Evolutionary conservation across 1,140 invertebrate genomes (phyloP), one percentile per base, ranked within the genome.

Genomic region (Trichonephila clavata): DNA sequence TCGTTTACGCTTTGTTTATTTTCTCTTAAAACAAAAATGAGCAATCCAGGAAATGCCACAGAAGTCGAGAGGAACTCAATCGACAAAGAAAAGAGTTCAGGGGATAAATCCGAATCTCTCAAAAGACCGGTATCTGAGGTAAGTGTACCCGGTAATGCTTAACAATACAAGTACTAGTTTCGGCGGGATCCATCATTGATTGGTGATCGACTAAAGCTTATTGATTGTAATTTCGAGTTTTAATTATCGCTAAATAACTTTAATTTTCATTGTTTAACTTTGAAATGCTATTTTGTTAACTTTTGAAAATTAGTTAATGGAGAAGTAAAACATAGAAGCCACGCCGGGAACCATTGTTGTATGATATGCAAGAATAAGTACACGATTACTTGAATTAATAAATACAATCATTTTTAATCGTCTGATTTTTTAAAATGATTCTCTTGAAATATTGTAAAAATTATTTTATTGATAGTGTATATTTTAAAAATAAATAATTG

Each of bases 121-220:
- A 93, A 93, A 93, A 87, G 92, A 93, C 86, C 92, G 50, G 84
- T 68, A 63, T 93, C 92, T 7, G 92, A 93, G 50, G 92, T 93
- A 93, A 93, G 84, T 57, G 43, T 81, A 39, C 57, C 83, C 83
- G 83, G 83, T 60, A 59, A 59, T 84, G 77, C 32, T 60, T 83
- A 63, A 24, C 24, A 86, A 81, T 87, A 50, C 50, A 50, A 88
- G 68, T 71, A 65, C 59, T 92, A 86, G 21, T 88, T 87, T 87
- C 86, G 92, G 84, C 68, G 92, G 92, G 65, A 59, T 92, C n/a
- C 81, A 57, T 59, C 18, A n/a, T 16, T 59, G 24, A 59, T 57
- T 84, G n/a, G 5, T 24, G 10, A 57, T 57, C 16, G 24, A 61
- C 43, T 32, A 21, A 61, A 39, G 27, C 61, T 18, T 57, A 8